Evolutionary conservation across 1,140 invertebrate species (phyloP).

Genomic region (Caenorhabditis elegans): DNA sequence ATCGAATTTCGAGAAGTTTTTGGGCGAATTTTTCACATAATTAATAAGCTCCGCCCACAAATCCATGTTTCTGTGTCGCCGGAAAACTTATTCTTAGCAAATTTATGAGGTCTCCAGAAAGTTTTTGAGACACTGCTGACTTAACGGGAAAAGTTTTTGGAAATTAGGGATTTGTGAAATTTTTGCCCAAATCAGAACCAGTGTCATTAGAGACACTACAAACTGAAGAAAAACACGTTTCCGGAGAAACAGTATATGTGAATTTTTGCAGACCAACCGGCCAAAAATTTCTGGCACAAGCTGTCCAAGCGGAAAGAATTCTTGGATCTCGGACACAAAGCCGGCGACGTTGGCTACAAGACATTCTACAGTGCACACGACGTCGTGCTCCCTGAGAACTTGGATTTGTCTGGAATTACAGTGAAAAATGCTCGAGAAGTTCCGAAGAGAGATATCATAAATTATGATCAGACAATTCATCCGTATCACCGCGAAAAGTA

Average conservation of each 20-base stretch:
- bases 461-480: not conserved
- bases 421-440: not conserved
- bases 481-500: conserved; percentile 1
- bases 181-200: no score
- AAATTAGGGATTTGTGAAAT: no score
- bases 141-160: no score
- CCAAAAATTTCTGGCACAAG: not conserved
- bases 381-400: not conserved
- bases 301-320: not conserved
- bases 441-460: not conserved
- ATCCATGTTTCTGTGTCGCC: no score
- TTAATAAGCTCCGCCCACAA: no score
- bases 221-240: not conserved
- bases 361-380: not conserved
- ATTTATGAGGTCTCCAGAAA: no score
- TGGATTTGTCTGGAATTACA: not conserved
- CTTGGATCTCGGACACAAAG: not conserved
- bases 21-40: no score
- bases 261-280: not conserved
- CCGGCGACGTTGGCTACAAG: not conserved
- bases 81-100: no score
- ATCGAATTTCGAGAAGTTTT: no score
- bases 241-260: not conserved
- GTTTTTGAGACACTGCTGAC: not conserved
- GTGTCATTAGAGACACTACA: no score